phyloP scores from a whole-genome alignment of 2,888 invertebrate genomes.

The Labia minor region DNA sequence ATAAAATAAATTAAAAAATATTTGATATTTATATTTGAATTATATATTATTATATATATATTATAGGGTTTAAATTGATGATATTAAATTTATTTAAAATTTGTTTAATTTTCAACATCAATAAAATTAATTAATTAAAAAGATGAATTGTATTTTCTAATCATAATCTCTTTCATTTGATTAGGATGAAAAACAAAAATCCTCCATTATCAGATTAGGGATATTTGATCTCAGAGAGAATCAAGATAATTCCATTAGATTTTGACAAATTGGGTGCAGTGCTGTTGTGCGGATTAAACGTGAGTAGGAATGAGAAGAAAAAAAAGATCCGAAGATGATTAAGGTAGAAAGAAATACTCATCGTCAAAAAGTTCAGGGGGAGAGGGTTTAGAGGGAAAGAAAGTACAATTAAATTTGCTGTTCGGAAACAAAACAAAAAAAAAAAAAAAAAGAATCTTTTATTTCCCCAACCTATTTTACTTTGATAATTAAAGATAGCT shows the following conservation, averaged over 20 bases:
- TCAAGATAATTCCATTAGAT: constrained; percentile 7
- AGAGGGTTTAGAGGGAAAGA: no score
- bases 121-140: no score
- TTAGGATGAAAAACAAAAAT: neutral
- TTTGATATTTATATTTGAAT: no score
- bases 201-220: neutral
- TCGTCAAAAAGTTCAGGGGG: neutral
- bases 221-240: neutral
- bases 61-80: no score
- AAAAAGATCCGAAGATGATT: neutral
- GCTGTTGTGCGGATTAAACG: neutral
- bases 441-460: neutral
- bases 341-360: neutral
- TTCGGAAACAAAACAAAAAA: neutral
- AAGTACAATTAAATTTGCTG: neutral
- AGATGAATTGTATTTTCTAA: no score
- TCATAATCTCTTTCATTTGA: no score
- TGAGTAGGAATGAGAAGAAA: neutral
- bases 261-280: constrained; percentile 7
- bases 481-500: neutral
- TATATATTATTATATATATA: no score
- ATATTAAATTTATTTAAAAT: no score
- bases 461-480: neutral
- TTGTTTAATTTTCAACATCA: no score
- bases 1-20: no score